A percentile compares a stretch with the other conserved stretches of the same genome.
phyloP scores from a whole-genome alignment of 2,113 vertebrate species.

The Macaca mulatta region DNA sequence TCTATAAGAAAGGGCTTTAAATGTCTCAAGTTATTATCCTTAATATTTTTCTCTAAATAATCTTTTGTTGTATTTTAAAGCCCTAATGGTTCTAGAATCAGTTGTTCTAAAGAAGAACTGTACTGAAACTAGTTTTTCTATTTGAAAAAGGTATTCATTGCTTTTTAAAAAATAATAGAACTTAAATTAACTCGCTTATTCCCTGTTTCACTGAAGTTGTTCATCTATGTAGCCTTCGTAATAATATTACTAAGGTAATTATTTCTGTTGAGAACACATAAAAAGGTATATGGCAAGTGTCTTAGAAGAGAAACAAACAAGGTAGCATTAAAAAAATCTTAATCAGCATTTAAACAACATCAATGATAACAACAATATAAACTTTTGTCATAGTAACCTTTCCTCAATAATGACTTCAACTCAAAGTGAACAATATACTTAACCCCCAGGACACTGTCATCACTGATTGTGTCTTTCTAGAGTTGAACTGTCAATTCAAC shows the following conservation, averaged over 20 bases:
- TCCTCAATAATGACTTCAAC: conserved; percentile 32
- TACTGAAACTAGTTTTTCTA: neutral
- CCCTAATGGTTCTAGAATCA: conserved; percentile 24
- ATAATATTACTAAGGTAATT: conserved; percentile 28
- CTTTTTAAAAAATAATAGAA: neutral
- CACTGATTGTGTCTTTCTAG: conserved; percentile 21
- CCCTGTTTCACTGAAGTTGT: conserved; percentile 16
- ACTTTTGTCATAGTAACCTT: neutral
- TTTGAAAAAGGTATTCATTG: conserved; percentile 39
- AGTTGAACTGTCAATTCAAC: conserved; percentile 28
- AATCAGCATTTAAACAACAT: conserved; percentile 23
- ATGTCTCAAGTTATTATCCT: conserved; percentile 31
- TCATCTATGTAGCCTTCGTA: neutral
- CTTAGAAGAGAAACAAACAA: conserved; percentile 26
- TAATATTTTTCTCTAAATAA: conserved; percentile 42
- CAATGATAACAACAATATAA: conserved; percentile 23
- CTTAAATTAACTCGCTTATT: conserved; percentile 32
- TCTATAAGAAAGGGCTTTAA: neutral
- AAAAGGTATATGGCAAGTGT: conserved; percentile 1
- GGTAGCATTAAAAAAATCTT: neutral
- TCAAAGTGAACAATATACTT: conserved; percentile 16
- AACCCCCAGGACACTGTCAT: neutral
- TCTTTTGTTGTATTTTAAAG: conserved; percentile 19
- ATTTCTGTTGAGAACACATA: conserved; percentile 9
- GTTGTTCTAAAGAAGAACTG: conserved; percentile 56